Evolutionary conservation across 2,113 vertebrate genomes (phyloP).

Genomic region (Leptosomus discolor): DNA sequence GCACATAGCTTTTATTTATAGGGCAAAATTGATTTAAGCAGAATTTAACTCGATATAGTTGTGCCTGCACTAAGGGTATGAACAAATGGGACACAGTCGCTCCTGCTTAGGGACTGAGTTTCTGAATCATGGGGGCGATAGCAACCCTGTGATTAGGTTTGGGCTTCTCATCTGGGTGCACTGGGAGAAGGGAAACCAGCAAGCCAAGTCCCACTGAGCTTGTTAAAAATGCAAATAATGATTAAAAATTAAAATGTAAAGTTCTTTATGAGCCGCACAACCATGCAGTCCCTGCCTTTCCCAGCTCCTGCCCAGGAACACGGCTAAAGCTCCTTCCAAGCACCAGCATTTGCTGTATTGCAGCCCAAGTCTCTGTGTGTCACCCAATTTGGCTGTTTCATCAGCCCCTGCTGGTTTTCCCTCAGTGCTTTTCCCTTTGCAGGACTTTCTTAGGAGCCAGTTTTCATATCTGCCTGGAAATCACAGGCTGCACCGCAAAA

Average conservation of each 20-base stretch:
- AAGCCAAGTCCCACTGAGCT: background rate
- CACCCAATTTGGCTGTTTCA: background rate
- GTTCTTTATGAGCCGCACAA: background rate
- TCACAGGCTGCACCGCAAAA: background rate
- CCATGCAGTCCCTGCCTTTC: background rate
- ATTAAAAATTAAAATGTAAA: background rate
- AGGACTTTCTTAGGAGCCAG: background rate
- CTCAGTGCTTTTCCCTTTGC: background rate
- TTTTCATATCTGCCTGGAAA: background rate
- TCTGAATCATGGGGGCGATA: background rate
- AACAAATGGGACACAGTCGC: rapidly evolving
- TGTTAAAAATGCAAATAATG: background rate
- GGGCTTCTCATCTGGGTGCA: background rate
- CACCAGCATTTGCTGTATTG: background rate
- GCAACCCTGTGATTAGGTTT: background rate
- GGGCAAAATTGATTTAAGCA: background rate
- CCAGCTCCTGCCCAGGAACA: background rate
- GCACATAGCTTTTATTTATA: background rate
- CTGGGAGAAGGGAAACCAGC: background rate
- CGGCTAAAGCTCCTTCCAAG: background rate
- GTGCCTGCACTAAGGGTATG: background rate
- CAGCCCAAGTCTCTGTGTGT: background rate
- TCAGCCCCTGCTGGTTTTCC: background rate
- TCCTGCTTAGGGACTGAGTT: background rate
- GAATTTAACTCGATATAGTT: background rate